Percentiles rank a stretch among this genome's conserved stretches.
Conservation (phyloP, 1,140 invertebrate species). For the Neelides sp. region DNA sequence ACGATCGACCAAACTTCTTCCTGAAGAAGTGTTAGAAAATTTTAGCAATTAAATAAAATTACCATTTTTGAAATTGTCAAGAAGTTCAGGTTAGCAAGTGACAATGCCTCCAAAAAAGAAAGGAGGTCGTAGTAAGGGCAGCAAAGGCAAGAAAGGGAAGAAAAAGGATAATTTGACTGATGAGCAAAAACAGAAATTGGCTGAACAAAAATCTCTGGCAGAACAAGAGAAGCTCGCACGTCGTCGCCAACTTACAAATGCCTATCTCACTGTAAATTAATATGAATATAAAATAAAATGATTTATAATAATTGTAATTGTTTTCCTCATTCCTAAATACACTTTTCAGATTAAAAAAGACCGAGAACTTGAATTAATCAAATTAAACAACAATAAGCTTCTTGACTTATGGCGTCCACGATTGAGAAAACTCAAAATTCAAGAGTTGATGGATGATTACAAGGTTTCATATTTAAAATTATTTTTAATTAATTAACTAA, state of each 20-base stretch:
- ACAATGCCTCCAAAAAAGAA: constrained; percentile 7
- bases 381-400: constrained; percentile 27
- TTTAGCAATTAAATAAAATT: too few species aligned
- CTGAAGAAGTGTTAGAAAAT: too few species aligned
- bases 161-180: constrained; percentile 23
- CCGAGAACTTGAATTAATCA: constrained; percentile 26
- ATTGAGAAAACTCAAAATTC: constrained; percentile 23
- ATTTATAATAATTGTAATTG: not conserved
- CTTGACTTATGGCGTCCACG: constrained; percentile 30
- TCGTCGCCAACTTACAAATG: constrained; percentile 18
- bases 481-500: not conserved
- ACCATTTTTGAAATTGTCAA: not conserved
- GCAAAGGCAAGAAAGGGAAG: constrained; percentile 18
- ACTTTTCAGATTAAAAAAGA: constrained; percentile 26
- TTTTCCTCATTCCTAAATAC: not conserved
- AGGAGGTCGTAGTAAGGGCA: too few species aligned
- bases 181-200: constrained; percentile 26
- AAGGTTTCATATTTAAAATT: constrained; percentile 8
- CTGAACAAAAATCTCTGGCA: constrained; percentile 27
- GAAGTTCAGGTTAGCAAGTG: too few species aligned
- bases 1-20: too few species aligned
- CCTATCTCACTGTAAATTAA: constrained; percentile 20
- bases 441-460: constrained; percentile 27
- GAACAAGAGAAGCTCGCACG: constrained; percentile 22
- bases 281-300: not conserved